Conservation (phyloP, 2,888 invertebrate genomes). For the Ditylenchus weischeri region DNA sequence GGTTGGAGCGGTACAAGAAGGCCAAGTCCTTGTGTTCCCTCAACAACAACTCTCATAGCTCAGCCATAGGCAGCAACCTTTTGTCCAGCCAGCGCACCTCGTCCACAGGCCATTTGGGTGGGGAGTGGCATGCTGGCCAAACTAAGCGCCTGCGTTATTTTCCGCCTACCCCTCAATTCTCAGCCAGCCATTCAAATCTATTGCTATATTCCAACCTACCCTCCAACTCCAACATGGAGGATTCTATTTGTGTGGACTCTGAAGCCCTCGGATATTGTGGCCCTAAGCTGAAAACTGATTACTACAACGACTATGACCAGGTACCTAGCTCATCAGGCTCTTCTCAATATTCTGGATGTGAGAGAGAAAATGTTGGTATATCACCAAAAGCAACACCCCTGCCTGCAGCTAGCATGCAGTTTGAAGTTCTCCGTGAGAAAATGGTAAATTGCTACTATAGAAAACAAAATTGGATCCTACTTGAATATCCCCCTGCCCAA, state of each 20-base stretch:
- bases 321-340: not conserved
- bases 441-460: slow-evolving; percentile 36
- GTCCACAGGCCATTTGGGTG: not conserved
- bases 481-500: too few species aligned
- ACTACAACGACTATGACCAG: too few species aligned
- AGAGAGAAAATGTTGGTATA: not conserved
- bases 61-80: not conserved
- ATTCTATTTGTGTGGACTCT: slow-evolving; percentile 1
- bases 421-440: slow-evolving; percentile 46
- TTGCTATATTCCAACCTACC: not conserved
- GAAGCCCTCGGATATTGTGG: not conserved
- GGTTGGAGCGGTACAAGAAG: slow-evolving; percentile 55
- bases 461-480: too few species aligned
- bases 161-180: too few species aligned
- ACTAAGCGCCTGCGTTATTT: not conserved
- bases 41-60: slow-evolving; percentile 7
- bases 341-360: not conserved
- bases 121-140: not conserved
- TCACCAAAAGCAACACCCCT: not conserved
- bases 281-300: not conserved
- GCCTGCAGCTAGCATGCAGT: slow-evolving; percentile 25
- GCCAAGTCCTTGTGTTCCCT: slow-evolving; percentile 53
- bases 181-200: slow-evolving; percentile 1
- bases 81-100: not conserved
- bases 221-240: not conserved